A percentile compares a stretch with the other conserved stretches of the same genome.
These are phyloP conservation scores for Thomomys bottae DNA, from an alignment of 2,113 vertebrate genomes.

Conservation along the genomic window DNA sequence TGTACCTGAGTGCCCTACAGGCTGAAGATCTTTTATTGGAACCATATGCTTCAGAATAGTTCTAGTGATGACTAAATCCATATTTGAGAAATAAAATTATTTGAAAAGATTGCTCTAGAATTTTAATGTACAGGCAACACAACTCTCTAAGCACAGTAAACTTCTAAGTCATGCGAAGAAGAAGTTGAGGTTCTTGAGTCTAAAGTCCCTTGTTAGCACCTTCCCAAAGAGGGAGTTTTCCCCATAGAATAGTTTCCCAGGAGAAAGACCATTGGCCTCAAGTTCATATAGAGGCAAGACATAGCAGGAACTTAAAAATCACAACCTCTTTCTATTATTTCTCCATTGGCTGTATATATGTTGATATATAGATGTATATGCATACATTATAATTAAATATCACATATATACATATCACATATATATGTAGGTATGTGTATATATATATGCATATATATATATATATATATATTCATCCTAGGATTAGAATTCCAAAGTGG, in stretches of 20 bases:
- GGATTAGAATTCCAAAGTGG: background rate
- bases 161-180: background rate
- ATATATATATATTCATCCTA: too few species aligned
- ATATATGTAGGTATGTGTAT: too few species aligned
- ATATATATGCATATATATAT: background rate
- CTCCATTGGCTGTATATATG: background rate
- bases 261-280: background rate
- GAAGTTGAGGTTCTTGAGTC: background rate
- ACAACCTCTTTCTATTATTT: background rate
- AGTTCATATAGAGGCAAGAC: constrained; percentile 14
- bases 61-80: background rate
- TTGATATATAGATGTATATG: background rate
- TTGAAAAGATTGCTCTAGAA: background rate
- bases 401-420: background rate
- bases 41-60: background rate
- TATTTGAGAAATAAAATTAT: constrained; percentile 24
- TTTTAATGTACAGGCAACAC: background rate
- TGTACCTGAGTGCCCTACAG: background rate
- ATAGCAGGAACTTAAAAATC: background rate
- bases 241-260: background rate
- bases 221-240: background rate
- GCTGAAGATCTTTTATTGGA: background rate
- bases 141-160: background rate
- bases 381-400: background rate
- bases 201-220: background rate